phyloP scores from a whole-genome alignment of 1,140 invertebrate genomes.

The Panulirus ornatus region DNA sequence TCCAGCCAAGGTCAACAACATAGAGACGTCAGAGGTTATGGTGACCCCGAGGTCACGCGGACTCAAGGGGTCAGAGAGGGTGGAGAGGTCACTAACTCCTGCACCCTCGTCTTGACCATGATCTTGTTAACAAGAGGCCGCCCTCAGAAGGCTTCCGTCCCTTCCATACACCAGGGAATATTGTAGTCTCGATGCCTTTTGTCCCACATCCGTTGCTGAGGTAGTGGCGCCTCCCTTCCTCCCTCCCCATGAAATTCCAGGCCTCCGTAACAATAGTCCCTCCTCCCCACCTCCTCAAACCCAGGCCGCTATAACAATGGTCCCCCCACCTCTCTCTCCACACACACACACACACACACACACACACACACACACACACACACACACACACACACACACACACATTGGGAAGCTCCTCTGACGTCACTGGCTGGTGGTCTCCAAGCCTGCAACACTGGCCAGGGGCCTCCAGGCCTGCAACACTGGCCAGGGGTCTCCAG shows the following conservation, averaged over 20 bases:
- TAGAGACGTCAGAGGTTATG: not conserved
- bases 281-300: not conserved
- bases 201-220: not conserved
- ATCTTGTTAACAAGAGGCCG: not conserved
- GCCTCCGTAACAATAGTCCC: not conserved
- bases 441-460: not conserved
- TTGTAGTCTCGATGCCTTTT: not conserved
- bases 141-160: not conserved
- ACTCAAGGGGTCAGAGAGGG: no score
- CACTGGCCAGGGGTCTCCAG: not conserved
- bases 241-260: not conserved
- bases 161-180: not conserved
- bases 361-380: constrained; percentile 7
- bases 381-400: constrained; percentile 7
- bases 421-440: not conserved
- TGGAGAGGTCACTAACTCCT: not conserved
- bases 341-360: constrained; percentile 7
- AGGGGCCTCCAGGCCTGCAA: not conserved
- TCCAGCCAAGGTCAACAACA: no score
- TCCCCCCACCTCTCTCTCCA: no score
- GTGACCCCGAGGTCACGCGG: not conserved
- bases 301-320: not conserved
- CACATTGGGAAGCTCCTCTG: not conserved
- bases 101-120: not conserved
- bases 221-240: not conserved